phyloP scores from a whole-genome alignment of 2,888 invertebrate species.

The Drosophila kanekoi region DNA sequence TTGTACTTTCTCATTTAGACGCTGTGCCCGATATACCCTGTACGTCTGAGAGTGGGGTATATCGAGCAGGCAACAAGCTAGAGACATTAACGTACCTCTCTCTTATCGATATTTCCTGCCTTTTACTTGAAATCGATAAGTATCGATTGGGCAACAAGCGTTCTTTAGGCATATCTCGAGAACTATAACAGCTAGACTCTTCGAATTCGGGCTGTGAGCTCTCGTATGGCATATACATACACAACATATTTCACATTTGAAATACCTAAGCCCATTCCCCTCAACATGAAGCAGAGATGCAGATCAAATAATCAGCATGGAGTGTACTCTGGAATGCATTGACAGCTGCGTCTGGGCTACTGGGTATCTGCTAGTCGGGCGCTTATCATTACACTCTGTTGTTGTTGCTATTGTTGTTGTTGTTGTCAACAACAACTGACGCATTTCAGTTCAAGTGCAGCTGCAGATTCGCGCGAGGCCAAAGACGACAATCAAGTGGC shows the following conservation, averaged over 20 bases:
- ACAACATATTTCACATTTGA: no score
- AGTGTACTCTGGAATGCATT: no score
- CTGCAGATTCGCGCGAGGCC: slow-evolving; percentile 59
- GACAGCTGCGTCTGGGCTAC: no score
- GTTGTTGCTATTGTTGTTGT: slow-evolving; percentile 14
- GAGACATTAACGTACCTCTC: background rate
- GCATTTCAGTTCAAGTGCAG: slow-evolving; percentile 79
- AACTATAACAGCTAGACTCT: no score
- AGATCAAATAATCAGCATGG: no score
- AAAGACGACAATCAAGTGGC: slow-evolving; percentile 59
- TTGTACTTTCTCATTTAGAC: slow-evolving; percentile 77
- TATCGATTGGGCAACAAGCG: no score
- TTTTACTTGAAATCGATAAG: no score
- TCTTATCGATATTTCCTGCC: background rate
- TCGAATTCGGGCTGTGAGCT: no score
- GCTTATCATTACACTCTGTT: slow-evolving; percentile 1
- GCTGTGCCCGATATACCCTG: slow-evolving; percentile 12
- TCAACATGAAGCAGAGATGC: no score
- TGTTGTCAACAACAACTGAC: slow-evolving; percentile 49
- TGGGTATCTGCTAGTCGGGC: background rate
- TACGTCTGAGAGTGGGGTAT: background rate
- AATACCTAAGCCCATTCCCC: no score
- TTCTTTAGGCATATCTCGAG: no score
- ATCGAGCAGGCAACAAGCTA: background rate
- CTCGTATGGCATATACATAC: no score